Base-by-base conservation (phyloP, 2,113 vertebrate genomes). In the Siniperca chuatsi region DNA sequence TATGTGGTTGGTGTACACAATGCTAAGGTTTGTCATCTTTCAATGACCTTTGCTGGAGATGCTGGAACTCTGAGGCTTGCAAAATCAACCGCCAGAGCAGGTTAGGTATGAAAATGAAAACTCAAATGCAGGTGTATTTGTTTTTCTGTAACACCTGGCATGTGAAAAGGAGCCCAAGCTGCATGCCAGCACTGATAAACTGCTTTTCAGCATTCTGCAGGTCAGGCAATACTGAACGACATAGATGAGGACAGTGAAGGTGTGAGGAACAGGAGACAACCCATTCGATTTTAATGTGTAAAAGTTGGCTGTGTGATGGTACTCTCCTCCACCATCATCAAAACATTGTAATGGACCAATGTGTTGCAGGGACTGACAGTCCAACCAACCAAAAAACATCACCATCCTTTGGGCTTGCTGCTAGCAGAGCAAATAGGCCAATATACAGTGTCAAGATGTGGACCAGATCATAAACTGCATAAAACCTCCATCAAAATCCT, bases 101-200 rank as follows among this genome's bases (percentile, higher is more conserved):
- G 58, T 13, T 54, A 35, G 21, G 46, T 40, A 70, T 83, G 82
- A 89, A 91, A 84, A 80, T 84, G 77, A 74, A 69, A 81, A 73
- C 66, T 52, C 0, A 1, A 64, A 58, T 29, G 75, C 89, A 92
- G 92, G 84, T 92, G 89, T 91, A 78, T 91, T 93, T 93, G 84
- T 77, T 81, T 70, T 89, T 74, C 74, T 72, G 61, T 48, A 67
- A 84, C 84, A 86, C 80, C 70, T 83, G 84, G 8, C 18, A 18
- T 64, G 42, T 74, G 57, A 81, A 85, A 70, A 44, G 54, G 50
- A 66, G 21, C 73, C 55, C 68, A 77, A 0, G 20, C n/a, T 62
- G 70, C 74, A 81, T 81, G 62, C 55, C 82, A 65, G 25, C 48
- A 21, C 70, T 87, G 87, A 90, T 89, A 81, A 89, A 75, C 62